These are phyloP conservation scores for Setipinna tenuifilis DNA, from an alignment of 2,797 vertebrate species.

Conservation along the genomic window DNA sequence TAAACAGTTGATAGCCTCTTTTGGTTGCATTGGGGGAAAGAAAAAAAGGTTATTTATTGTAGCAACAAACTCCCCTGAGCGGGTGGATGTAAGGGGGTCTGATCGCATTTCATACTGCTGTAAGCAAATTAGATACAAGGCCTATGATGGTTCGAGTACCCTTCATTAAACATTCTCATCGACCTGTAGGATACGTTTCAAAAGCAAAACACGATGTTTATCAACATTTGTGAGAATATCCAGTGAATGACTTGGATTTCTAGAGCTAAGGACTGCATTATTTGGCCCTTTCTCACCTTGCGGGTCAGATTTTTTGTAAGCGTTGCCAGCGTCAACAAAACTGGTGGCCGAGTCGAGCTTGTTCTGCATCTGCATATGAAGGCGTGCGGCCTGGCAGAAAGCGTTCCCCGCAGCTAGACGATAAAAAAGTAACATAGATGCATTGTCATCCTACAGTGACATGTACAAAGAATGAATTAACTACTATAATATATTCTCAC, in stretches of 20 bases:
- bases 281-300: conserved; percentile 76
- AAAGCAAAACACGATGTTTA: not conserved
- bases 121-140: not conserved
- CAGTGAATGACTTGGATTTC: not conserved
- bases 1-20: conserved; percentile 99
- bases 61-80: not conserved
- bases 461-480: not conserved
- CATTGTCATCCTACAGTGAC: conserved; percentile 30
- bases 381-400: conserved; percentile 93
- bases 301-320: conserved; percentile 97
- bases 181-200: not conserved
- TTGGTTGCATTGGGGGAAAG: conserved; percentile 70
- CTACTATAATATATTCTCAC: conserved; percentile 52
- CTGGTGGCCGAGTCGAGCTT: conserved; percentile 96
- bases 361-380: conserved; percentile 98
- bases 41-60: conserved; percentile 57
- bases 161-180: not conserved
- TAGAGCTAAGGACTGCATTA: not conserved
- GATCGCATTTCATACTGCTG: conserved; percentile 6
- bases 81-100: not conserved
- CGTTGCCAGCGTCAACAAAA: conserved; percentile 96
- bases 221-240: not conserved
- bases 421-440: conserved; percentile 19
- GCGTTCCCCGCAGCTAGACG: conserved; percentile 91
- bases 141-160: not conserved